Percentiles rank a stretch among this genome's conserved stretches.
These are phyloP conservation scores for Salmo trutta DNA, from an alignment of 2,797 vertebrate genomes.

Conservation along the genomic window DNA sequence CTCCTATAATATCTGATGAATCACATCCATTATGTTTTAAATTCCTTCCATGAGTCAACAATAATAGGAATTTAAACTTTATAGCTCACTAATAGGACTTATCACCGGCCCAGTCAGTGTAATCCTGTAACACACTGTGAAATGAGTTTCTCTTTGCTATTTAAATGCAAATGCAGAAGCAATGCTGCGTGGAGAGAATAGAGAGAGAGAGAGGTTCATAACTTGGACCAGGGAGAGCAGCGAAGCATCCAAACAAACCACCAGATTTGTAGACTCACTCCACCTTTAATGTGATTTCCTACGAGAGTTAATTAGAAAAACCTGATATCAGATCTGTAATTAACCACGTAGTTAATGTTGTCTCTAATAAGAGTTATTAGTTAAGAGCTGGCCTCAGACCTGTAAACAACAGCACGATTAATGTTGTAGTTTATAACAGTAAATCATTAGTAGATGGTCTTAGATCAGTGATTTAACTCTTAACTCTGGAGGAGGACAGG, in stretches of 20 bases:
- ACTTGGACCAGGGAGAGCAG: not conserved
- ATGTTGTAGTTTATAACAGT: not conserved
- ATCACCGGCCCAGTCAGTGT: slow-evolving; percentile 5
- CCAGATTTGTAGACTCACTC: no score
- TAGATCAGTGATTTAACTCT: not conserved
- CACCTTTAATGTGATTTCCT: no score
- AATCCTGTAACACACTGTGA: slow-evolving; percentile 40
- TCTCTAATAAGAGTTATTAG: not conserved
- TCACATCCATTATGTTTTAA: slow-evolving; percentile 36
- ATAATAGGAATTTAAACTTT: slow-evolving; percentile 29
- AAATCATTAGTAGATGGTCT: not conserved
- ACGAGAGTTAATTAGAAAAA: not conserved
- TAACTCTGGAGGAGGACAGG: not conserved
- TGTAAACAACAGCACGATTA: not conserved
- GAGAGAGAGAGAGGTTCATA: not conserved
- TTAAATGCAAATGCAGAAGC: slow-evolving; percentile 48
- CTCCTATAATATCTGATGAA: slow-evolving; percentile 18
- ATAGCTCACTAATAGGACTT: slow-evolving; percentile 38
- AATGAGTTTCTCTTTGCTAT: slow-evolving; percentile 45
- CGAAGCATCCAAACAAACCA: not conserved
- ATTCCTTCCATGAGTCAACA: slow-evolving; percentile 13
- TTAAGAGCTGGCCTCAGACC: not conserved
- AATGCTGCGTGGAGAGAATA: not conserved
- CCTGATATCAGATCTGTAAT: not conserved
- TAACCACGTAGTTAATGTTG: not conserved